Conservation (phyloP, 2,888 invertebrate species). For the Drosophila cracens region DNA sequence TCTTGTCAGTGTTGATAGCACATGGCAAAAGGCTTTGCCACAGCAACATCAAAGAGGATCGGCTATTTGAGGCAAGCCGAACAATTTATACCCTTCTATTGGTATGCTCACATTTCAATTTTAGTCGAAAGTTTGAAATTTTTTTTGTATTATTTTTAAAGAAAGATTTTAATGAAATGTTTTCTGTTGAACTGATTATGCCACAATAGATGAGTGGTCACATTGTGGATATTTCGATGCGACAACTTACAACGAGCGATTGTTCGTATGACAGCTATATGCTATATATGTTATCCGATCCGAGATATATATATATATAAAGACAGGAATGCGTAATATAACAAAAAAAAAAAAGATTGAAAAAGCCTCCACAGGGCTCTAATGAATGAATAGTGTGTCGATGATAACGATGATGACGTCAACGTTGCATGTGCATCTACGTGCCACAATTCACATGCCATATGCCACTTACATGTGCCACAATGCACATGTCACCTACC, state of each 20-base stretch:
- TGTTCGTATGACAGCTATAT: neutral
- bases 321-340: neutral
- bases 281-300: neutral
- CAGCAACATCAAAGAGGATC: conserved; percentile 11
- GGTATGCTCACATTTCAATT: neutral
- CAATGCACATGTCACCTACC: conserved; percentile 2
- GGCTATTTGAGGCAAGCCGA: neutral
- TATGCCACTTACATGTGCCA: conserved; percentile 12
- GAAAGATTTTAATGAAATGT: neutral
- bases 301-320: neutral
- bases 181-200: neutral
- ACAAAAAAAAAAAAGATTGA: neutral
- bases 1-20: conserved; percentile 58
- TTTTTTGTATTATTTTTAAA: neutral
- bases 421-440: conserved; percentile 50
- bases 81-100: neutral
- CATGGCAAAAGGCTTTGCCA: conserved; percentile 6
- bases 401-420: conserved; percentile 67
- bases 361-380: neutral
- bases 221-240: neutral
- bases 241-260: neutral
- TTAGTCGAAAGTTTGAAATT: neutral
- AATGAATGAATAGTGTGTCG: conserved; percentile 32
- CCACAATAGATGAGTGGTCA: neutral
- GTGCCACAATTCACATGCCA: conserved; percentile 45